A percentile compares a stretch with the other conserved stretches of the same genome.
phyloP scores from a whole-genome alignment of 2,888 invertebrate genomes.

The Limnephilus marmoratus region DNA sequence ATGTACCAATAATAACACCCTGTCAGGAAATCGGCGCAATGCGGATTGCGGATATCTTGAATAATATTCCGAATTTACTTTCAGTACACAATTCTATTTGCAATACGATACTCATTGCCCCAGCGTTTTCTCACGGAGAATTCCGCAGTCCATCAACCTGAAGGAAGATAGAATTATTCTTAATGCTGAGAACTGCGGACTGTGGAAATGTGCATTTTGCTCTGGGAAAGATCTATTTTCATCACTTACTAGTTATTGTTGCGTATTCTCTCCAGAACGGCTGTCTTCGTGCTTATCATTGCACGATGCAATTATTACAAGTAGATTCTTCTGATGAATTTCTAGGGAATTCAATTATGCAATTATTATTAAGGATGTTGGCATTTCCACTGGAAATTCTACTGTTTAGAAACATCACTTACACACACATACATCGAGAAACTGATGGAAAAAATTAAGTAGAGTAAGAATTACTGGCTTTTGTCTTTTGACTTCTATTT shows the following conservation, averaged over 20 bases:
- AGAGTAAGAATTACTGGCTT: too few relatives aligned
- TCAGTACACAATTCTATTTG: neutral
- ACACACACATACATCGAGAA: neutral
- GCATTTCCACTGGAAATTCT: neutral
- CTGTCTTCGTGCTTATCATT: neutral
- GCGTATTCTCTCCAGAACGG: neutral
- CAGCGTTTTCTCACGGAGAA: neutral
- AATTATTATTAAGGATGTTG: neutral
- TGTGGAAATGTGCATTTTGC: neutral
- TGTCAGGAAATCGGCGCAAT: neutral
- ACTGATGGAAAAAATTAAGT: too few relatives aligned
- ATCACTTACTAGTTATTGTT: neutral
- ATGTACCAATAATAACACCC: neutral
- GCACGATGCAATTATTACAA: neutral
- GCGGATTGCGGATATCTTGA: neutral
- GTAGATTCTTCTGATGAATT: neutral
- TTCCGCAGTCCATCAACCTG: neutral
- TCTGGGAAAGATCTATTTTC: neutral
- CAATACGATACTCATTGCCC: neutral
- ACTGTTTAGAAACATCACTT: neutral
- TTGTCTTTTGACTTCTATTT: too few relatives aligned
- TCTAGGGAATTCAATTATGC: neutral
- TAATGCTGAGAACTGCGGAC: neutral
- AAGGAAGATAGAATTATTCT: neutral
- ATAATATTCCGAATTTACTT: neutral